Conservation (phyloP, 2,113 vertebrate species). For the Phodopus roborovskii region DNA sequence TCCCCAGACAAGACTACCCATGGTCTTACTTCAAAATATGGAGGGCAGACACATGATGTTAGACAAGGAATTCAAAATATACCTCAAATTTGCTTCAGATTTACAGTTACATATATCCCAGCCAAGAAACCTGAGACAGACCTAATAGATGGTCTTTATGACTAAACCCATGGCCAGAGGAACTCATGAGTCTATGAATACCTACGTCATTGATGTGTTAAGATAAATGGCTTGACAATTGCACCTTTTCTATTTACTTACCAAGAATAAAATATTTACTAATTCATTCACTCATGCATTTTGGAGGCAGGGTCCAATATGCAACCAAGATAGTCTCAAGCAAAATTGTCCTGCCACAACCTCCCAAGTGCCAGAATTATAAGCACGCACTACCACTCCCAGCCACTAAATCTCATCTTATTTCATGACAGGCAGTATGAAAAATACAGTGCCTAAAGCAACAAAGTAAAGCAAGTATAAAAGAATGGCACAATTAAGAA, state of each 20-base stretch:
- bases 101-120: not conserved
- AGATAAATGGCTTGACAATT: not conserved
- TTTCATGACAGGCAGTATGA: not conserved
- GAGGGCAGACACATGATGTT: not conserved
- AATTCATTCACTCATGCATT: not conserved
- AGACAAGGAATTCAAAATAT: not conserved
- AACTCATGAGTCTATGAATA: not conserved
- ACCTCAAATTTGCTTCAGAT: conserved; percentile 4
- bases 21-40: not conserved
- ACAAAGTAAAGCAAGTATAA: conserved; percentile 7
- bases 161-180: not conserved
- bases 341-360: not conserved
- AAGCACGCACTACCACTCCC: not conserved
- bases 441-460: not conserved
- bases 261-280: not conserved
- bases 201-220: not conserved
- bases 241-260: not conserved
- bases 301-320: not conserved
- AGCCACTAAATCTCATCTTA: not conserved
- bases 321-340: not conserved
- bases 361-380: not conserved
- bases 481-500: not conserved
- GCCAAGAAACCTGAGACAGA: not conserved
- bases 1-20: not conserved
- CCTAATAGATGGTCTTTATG: not conserved